These are phyloP conservation scores for Dendrocopos noguchii DNA, from an alignment of 2,113 vertebrate species.

Conservation along the genomic window DNA sequence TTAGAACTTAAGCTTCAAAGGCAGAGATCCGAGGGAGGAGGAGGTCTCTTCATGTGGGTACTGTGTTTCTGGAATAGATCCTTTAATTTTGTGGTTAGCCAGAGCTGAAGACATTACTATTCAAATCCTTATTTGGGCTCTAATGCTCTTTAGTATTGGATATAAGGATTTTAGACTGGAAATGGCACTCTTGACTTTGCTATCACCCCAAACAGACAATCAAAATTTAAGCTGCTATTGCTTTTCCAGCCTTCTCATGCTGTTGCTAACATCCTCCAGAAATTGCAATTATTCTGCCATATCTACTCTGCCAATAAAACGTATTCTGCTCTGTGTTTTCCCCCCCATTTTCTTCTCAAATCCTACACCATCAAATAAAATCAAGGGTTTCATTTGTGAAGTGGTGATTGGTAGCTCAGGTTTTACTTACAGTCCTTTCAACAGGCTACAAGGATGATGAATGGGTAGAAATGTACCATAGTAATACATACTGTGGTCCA, in stretches of 20 bases:
- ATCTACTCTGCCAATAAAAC: constrained; percentile 23
- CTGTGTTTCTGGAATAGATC: constrained; percentile 37
- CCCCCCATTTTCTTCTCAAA: not conserved
- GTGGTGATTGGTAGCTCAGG: not conserved
- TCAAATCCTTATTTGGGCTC: constrained; percentile 62
- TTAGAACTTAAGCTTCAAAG: constrained; percentile 46
- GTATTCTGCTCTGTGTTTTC: not conserved
- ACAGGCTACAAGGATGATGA: not conserved
- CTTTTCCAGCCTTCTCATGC: constrained; percentile 20
- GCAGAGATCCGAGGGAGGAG: not conserved
- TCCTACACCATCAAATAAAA: constrained; percentile 14
- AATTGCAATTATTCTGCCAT: constrained; percentile 39
- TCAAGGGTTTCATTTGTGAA: constrained; percentile 15
- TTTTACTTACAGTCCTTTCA: constrained; percentile 7
- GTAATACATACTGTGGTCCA: not conserved
- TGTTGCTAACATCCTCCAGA: not conserved
- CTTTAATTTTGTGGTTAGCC: constrained; percentile 28
- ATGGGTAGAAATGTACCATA: not conserved
- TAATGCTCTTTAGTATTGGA: constrained; percentile 56
- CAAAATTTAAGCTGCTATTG: constrained; percentile 57
- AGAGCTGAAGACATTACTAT: constrained; percentile 48
- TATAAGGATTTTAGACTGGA: constrained; percentile 53
- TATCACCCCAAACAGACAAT: constrained; percentile 59
- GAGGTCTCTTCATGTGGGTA: not conserved
- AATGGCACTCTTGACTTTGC: constrained; percentile 50